Percentiles rank a stretch among this genome's conserved stretches.
phyloP scores from a whole-genome alignment of 1,140 invertebrate genomes.

The Monochamus saltuarius region DNA sequence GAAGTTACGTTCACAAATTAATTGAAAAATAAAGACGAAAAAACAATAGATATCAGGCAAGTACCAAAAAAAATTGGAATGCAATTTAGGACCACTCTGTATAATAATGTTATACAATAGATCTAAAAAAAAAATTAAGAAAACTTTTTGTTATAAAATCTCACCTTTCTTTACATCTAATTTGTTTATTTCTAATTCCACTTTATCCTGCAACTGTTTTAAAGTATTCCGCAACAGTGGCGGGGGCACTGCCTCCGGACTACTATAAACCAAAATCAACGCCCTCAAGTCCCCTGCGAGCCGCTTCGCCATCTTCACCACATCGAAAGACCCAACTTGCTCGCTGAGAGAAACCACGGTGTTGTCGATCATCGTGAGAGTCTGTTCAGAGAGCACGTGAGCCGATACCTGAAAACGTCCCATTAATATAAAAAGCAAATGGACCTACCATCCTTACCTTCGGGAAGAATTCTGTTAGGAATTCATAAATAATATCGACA shows the following conservation, averaged over 20 bases:
- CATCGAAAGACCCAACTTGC: constrained; percentile 56
- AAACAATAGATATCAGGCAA: too few relatives aligned
- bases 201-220: constrained; percentile 38
- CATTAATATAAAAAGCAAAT: not conserved
- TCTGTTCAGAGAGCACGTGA: constrained; percentile 63
- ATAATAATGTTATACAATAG: too few relatives aligned
- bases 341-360: constrained; percentile 57
- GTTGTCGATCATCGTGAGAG: constrained; percentile 60
- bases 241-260: constrained; percentile 45
- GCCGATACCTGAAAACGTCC: constrained; percentile 53
- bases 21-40: too few relatives aligned
- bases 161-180: constrained; percentile 21
- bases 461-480: constrained; percentile 79
- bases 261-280: constrained; percentile 57
- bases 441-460: constrained; percentile 58
- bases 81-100: too few relatives aligned
- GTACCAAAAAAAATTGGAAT: too few relatives aligned
- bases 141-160: too few relatives aligned
- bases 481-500: constrained; percentile 76
- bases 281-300: constrained; percentile 60
- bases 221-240: constrained; percentile 40
- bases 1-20: too few relatives aligned
- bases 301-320: constrained; percentile 55
- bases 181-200: constrained; percentile 25
- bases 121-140: too few relatives aligned